These are phyloP conservation scores for Amblyopsis hoosieri DNA, from an alignment of 2,797 vertebrate species.

Conservation along the genomic window DNA sequence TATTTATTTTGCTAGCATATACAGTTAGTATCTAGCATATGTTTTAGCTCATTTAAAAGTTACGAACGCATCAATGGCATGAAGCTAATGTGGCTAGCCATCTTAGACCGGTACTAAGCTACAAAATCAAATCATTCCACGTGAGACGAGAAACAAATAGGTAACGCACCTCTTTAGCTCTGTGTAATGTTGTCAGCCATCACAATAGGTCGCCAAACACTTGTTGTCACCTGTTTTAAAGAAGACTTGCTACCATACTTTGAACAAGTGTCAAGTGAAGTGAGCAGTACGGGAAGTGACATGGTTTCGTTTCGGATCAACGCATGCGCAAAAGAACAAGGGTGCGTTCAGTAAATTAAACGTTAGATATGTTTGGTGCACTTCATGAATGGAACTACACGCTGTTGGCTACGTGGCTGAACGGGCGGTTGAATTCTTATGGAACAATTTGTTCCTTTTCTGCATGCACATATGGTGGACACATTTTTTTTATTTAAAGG, in stretches of 20 bases:
- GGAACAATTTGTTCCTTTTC: too few species aligned
- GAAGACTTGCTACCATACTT: too few species aligned
- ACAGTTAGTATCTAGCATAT: too few species aligned
- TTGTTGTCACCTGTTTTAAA: slow-evolving; percentile 24
- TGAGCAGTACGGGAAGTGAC: slow-evolving; percentile 32
- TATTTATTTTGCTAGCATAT: too few species aligned
- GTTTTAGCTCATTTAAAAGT: not conserved
- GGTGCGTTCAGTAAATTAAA: too few species aligned
- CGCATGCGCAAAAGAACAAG: not conserved
- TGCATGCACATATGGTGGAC: too few species aligned
- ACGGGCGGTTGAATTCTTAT: too few species aligned
- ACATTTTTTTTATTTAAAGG: too few species aligned
- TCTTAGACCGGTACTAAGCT: not conserved
- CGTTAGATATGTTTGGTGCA: too few species aligned
- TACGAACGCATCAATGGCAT: slow-evolving; percentile 33
- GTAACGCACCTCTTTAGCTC: slow-evolving; percentile 31
- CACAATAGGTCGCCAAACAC: not conserved
- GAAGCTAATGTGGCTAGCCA: slow-evolving; percentile 20
- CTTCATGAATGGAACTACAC: too few species aligned
- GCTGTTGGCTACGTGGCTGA: too few species aligned
- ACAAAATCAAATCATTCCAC: not conserved
- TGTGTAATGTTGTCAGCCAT: slow-evolving; percentile 38
- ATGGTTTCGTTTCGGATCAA: not conserved
- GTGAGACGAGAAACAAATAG: rapidly evolving
- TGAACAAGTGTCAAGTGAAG: too few species aligned